Percentiles rank a stretch among this genome's conserved stretches.
Conservation (phyloP, 2,113 vertebrate genomes). For the Psittacus erithacus region DNA sequence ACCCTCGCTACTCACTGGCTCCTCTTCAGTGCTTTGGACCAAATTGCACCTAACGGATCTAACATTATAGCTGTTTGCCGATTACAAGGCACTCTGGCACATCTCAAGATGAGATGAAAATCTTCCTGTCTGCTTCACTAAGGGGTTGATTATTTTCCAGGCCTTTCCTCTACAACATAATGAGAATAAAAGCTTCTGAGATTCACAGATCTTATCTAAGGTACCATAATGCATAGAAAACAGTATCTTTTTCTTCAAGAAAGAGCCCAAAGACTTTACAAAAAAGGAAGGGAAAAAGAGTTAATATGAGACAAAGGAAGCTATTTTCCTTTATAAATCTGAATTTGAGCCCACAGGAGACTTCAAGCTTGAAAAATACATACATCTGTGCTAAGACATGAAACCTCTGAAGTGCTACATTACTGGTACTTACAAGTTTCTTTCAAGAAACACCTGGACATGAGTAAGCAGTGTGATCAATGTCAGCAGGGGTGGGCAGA, state of each 20-base stretch:
- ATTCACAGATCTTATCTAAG: slow-evolving; percentile 49
- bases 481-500: slow-evolving; percentile 13
- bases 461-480: slow-evolving; percentile 26
- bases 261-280: slow-evolving; percentile 25
- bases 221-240: slow-evolving; percentile 63
- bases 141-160: slow-evolving; percentile 65
- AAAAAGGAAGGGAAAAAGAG: not conserved
- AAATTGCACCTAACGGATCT: slow-evolving; percentile 59
- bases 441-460: slow-evolving; percentile 51
- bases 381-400: slow-evolving; percentile 25
- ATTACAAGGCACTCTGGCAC: slow-evolving; percentile 63
- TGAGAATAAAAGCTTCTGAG: slow-evolving; percentile 72
- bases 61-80: slow-evolving; percentile 54
- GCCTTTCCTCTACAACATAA: slow-evolving; percentile 59
- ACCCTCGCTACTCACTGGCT: slow-evolving; percentile 26
- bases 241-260: slow-evolving; percentile 42
- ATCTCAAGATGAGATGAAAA: slow-evolving; percentile 70
- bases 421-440: slow-evolving; percentile 44
- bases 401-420: slow-evolving; percentile 20
- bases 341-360: slow-evolving; percentile 28
- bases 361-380: slow-evolving; percentile 50
- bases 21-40: slow-evolving; percentile 43
- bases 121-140: slow-evolving; percentile 40
- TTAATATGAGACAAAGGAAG: slow-evolving; percentile 43
- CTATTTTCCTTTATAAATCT: slow-evolving; percentile 24